These are phyloP conservation scores for Dryobota labecula DNA, from an alignment of 2,888 invertebrate species.

Conservation along the genomic window DNA sequence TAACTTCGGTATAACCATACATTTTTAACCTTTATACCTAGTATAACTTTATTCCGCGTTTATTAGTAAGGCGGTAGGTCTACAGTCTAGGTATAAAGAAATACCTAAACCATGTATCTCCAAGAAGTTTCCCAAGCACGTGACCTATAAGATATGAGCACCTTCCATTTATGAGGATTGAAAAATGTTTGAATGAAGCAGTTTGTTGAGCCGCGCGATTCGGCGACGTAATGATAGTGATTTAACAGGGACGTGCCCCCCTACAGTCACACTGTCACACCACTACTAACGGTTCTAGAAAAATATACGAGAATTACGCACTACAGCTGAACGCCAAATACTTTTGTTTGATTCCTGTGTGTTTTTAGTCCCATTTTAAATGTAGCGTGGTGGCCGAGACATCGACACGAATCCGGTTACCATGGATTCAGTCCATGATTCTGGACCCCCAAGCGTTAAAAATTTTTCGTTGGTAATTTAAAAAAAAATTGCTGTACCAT, in stretches of 20 bases:
- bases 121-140: background rate
- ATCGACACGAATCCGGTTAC: too few relatives aligned
- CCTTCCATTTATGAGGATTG: conserved; percentile 71
- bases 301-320: background rate
- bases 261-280: conserved; percentile 55
- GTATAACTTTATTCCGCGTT: too few relatives aligned
- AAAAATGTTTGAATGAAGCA: conserved; percentile 71
- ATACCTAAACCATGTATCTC: background rate
- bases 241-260: conserved; percentile 77
- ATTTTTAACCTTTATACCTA: too few relatives aligned
- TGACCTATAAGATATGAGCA: conserved; percentile 54
- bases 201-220: conserved; percentile 74
- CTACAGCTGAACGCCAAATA: background rate
- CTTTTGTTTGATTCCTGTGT: background rate
- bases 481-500: too few relatives aligned
- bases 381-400: too few relatives aligned
- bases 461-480: too few relatives aligned
- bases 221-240: conserved; percentile 76
- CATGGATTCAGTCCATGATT: too few relatives aligned
- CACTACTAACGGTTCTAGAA: conserved; percentile 61
- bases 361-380: background rate
- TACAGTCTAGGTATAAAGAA: background rate
- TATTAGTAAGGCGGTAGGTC: too few relatives aligned
- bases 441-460: too few relatives aligned
- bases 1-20: too few relatives aligned